Conservation (phyloP, 2,888 invertebrate genomes). For the Magallana nippona region DNA sequence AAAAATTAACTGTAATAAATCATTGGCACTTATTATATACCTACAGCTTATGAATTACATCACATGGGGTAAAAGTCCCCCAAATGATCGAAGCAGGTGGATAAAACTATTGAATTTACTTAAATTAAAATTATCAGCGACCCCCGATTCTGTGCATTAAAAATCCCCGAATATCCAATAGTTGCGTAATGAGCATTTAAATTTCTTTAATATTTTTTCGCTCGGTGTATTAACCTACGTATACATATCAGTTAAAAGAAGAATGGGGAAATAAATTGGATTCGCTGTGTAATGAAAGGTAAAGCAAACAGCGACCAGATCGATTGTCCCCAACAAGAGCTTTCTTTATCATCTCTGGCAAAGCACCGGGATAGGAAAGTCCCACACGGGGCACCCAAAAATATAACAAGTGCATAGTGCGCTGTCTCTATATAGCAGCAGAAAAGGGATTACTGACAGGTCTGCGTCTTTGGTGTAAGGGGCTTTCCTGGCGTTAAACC, state of each 20-base stretch:
- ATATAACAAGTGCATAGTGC: neutral
- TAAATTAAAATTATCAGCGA: neutral
- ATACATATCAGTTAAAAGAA: slow-evolving; percentile 8
- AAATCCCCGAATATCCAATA: neutral
- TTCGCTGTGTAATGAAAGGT: neutral
- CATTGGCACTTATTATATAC: neutral
- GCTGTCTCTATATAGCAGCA: neutral
- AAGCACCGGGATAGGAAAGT: neutral
- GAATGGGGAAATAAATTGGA: slow-evolving; percentile 26
- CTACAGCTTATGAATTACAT: neutral
- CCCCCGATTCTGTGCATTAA: neutral
- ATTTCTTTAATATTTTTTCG: slow-evolving; percentile 18
- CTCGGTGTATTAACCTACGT: neutral
- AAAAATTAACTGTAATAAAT: neutral
- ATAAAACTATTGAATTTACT: slow-evolving; percentile 11
- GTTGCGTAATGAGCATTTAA: slow-evolving; percentile 29
- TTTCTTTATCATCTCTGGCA: neutral
- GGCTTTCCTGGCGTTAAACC: neutral
- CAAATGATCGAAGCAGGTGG: neutral
- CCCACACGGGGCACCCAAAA: neutral
- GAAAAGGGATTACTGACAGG: slow-evolving; percentile 7
- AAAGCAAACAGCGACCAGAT: neutral
- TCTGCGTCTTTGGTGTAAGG: neutral
- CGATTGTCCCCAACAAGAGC: slow-evolving; percentile 20
- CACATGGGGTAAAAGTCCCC: neutral